Evolutionary conservation across 2,888 invertebrate genomes (phyloP).

Genomic region (Ommatoiulus sabulosus): DNA sequence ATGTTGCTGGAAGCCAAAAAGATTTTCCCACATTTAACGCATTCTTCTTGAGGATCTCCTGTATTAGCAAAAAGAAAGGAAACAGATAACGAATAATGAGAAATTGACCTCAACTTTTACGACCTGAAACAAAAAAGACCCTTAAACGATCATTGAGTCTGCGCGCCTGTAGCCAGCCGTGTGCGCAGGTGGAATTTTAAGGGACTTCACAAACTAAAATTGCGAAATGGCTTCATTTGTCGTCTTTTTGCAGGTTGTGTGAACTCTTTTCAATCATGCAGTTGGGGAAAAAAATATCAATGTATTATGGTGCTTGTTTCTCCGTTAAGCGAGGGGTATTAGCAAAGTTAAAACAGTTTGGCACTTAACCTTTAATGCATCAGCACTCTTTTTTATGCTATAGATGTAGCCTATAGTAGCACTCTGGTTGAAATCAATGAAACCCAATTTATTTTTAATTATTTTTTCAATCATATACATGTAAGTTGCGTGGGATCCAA

Average conservation of each 20-base stretch:
- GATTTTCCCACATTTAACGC: conserved; percentile 73
- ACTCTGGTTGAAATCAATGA: no score
- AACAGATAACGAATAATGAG: conserved; percentile 52
- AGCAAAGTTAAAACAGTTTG: background rate
- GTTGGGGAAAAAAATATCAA: background rate
- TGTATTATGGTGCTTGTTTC: background rate
- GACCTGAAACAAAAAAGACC: background rate
- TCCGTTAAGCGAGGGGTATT: background rate
- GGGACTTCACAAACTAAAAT: background rate
- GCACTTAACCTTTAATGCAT: background rate
- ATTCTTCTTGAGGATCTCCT: conserved; percentile 75
- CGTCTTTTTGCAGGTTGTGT: background rate
- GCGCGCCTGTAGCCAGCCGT: background rate
- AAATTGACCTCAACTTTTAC: conserved; percentile 52
- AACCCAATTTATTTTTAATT: no score
- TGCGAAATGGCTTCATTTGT: background rate
- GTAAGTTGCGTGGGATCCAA: background rate
- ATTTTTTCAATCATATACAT: no score
- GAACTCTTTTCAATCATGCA: background rate
- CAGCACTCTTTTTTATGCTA: background rate
- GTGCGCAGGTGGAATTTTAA: conserved; percentile 39
- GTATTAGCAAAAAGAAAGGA: conserved; percentile 33
- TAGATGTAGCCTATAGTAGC: no score
- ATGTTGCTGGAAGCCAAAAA: conserved; percentile 65
- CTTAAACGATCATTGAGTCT: background rate